Conservation (phyloP, 2,797 vertebrate genomes). For the Tarsius wallacei region DNA sequence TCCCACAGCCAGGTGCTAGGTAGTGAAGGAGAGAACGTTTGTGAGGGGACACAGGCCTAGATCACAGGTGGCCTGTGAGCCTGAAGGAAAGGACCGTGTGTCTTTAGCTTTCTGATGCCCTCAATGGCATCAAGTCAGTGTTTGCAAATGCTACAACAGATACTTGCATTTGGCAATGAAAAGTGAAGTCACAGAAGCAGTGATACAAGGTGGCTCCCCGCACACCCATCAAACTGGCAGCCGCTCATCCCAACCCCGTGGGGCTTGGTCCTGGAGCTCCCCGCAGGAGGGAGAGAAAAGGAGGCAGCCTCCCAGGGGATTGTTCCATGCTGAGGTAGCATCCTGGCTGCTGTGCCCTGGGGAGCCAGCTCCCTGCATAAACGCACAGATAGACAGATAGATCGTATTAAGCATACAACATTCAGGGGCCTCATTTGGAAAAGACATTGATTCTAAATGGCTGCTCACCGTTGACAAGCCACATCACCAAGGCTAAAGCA, state of each 20-base stretch:
- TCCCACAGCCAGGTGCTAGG: not conserved
- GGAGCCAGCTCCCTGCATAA: conserved; percentile 66
- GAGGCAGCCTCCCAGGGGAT: conserved; percentile 68
- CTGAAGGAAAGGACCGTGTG: not conserved
- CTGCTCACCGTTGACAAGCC: conserved; percentile 77
- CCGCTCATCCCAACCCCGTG: conserved; percentile 20
- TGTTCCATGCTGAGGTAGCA: conserved; percentile 50
- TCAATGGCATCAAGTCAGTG: not conserved
- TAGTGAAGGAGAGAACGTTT: not conserved
- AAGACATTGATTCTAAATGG: conserved; percentile 78
- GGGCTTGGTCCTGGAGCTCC: conserved; percentile 50
- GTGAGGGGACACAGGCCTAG: not conserved
- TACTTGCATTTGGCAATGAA: not conserved
- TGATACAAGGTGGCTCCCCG: not conserved
- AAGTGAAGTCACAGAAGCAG: conserved; percentile 30
- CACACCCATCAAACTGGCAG: conserved; percentile 68
- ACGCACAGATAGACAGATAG: conserved; percentile 68
- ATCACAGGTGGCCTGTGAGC: not conserved
- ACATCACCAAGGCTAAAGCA: conserved; percentile 54
- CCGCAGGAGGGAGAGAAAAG: not conserved
- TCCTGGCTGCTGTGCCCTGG: conserved; percentile 65
- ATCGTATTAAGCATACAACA: conserved; percentile 65
- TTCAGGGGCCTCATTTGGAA: conserved; percentile 68
- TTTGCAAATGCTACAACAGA: not conserved
- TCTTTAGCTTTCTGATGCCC: not conserved